These are phyloP conservation scores for Sisyra nigra DNA, from an alignment of 2,888 invertebrate species.

Conservation along the genomic window DNA sequence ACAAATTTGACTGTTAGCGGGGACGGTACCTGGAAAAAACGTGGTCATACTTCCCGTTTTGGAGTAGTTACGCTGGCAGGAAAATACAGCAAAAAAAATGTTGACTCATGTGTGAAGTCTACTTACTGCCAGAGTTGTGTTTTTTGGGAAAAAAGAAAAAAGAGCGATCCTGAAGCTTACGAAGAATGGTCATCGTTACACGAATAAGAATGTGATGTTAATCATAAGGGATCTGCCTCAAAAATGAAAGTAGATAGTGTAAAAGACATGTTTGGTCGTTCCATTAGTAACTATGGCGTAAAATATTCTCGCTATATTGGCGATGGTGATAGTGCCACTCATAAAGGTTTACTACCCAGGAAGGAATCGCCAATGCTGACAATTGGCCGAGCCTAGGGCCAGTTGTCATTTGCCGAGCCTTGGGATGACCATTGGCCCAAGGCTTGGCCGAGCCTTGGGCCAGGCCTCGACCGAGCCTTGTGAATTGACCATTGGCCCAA, in stretches of 20 bases:
- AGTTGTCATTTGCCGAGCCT: too few relatives aligned
- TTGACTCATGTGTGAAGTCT: conserved; percentile 8
- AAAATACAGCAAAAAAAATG: conserved; percentile 9
- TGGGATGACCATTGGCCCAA: too few relatives aligned
- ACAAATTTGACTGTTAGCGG: conserved; percentile 10
- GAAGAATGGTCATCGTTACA: conserved; percentile 10
- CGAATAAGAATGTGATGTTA: conserved; percentile 10
- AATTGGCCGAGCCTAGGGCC: too few relatives aligned
- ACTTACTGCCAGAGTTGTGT: conserved; percentile 8
- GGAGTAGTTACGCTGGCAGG: conserved; percentile 8
- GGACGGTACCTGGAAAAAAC: conserved; percentile 11
- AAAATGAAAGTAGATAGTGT: conserved; percentile 15
- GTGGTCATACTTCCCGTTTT: conserved; percentile 9
- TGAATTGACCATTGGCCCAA: too few relatives aligned
- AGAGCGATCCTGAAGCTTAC: conserved; percentile 7
- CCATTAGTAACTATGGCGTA: conserved; percentile 10
- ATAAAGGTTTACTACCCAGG: conserved; percentile 11
- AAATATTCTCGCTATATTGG: conserved; percentile 13
- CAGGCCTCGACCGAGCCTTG: too few relatives aligned
- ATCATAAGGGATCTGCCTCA: conserved; percentile 14
- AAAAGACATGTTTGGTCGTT: conserved; percentile 13
- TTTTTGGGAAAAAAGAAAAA: conserved; percentile 6
- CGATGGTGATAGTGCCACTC: conserved; percentile 13
- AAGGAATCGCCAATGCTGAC: too few relatives aligned
- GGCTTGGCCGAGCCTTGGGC: too few relatives aligned